Percentiles rank a stretch among this genome's conserved stretches.
Evolutionary conservation across 2,113 vertebrate species (phyloP).

Genomic region (Calyptommatus sinebrachiatus): DNA sequence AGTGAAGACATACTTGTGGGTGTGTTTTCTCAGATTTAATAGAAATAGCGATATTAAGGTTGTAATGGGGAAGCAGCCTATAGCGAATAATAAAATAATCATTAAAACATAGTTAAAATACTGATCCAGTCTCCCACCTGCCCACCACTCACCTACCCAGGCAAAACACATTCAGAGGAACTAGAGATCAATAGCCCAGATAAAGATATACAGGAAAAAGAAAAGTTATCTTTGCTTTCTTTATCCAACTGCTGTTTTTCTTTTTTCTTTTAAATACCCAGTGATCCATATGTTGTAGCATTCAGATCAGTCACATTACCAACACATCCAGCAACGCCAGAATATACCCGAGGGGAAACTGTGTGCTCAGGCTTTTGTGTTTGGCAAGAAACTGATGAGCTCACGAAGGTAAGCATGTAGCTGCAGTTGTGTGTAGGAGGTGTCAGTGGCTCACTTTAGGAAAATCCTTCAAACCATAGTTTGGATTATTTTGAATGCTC

Average conservation of each 20-base stretch:
- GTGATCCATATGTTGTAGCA: constrained; percentile 92
- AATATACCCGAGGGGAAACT: constrained; percentile 83
- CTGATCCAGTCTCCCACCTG: too few relatives aligned
- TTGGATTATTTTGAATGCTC: not conserved
- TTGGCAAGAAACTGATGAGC: constrained; percentile 75
- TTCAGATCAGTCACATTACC: constrained; percentile 89
- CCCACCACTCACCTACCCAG: too few relatives aligned
- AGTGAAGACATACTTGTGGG: too few relatives aligned
- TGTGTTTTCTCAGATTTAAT: too few relatives aligned
- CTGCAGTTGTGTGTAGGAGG: not conserved
- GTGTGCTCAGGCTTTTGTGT: constrained; percentile 92
- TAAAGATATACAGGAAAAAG: not conserved
- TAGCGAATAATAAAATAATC: too few relatives aligned
- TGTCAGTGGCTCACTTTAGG: not conserved
- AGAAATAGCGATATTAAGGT: too few relatives aligned
- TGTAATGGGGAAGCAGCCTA: too few relatives aligned
- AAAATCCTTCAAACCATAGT: not conserved
- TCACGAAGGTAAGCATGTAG: constrained; percentile 79
- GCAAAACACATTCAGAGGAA: too few relatives aligned
- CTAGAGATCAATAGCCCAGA: too few relatives aligned
- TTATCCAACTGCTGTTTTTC: not conserved
- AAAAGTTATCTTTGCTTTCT: not conserved
- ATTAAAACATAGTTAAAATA: too few relatives aligned
- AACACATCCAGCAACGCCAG: constrained; percentile 67
- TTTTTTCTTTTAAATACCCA: constrained; percentile 47